Evolutionary conservation across 2,113 vertebrate species (phyloP).

Genomic region (Python bivittatus): DNA sequence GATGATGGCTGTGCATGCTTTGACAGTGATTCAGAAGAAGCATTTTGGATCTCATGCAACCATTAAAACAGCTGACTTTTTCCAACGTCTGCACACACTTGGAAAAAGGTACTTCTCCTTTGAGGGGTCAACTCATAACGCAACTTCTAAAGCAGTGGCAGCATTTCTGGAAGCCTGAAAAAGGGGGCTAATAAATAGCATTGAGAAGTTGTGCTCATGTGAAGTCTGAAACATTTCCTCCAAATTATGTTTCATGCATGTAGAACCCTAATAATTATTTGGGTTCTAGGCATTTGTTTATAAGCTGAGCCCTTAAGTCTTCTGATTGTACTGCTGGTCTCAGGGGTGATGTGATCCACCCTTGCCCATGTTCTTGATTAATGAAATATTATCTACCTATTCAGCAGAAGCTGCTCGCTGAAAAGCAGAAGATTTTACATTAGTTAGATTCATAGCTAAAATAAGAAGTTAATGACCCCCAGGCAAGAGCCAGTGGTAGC

Average conservation of each 20-base stretch:
- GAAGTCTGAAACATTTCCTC: background rate
- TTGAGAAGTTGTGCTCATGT: background rate
- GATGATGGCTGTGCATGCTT: background rate
- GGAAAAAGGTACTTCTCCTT: background rate
- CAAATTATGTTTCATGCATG: background rate
- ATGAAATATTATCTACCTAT: background rate
- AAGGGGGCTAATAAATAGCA: background rate
- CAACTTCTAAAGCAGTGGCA: background rate
- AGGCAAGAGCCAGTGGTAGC: background rate
- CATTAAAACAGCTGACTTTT: background rate
- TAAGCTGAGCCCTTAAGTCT: background rate
- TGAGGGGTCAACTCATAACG: background rate
- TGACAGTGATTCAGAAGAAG: background rate
- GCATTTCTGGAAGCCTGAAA: background rate
- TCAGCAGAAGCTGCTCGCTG: background rate
- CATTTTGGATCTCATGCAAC: background rate
- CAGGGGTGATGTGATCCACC: background rate
- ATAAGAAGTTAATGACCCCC: background rate
- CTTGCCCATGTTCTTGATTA: background rate
- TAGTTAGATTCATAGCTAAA: background rate
- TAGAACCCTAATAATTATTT: background rate
- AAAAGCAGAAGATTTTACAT: too few relatives aligned
- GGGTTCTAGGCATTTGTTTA: background rate
- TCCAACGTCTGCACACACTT: background rate
- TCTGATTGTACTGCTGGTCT: background rate